Evolutionary conservation across 1,140 invertebrate species (phyloP), one percentile per base, ranked within the genome.

Genomic region (Trichonephila inaurata): DNA sequence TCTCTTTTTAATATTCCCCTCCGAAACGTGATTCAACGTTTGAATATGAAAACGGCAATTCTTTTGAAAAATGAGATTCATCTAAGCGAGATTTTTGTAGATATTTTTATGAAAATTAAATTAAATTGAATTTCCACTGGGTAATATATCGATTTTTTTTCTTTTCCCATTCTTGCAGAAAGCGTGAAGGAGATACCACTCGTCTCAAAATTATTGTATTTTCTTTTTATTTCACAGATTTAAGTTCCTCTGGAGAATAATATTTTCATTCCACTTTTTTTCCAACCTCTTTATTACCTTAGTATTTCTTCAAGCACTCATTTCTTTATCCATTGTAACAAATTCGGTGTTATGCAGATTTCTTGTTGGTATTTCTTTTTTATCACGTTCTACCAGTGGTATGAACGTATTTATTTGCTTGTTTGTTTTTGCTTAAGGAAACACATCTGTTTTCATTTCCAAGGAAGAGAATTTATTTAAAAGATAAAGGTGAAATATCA

Each of bases 11-110:
- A 69, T 8, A 69, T 28, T 69, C 66, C n/a, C 24, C n/a, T 14
- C 66, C 21, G 1, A 21, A 69, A 69, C 21, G 8, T 24, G 64
- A 66, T 69, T 69, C 66, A n/a, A 24, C 2, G 8, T 12, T 51
- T 28, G 24, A 69, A 28, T 28, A 69, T 24, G 24, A 69, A 66
- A 69, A 69, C 12, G 66, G 21, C 24, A 24, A 2, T 69, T 69
- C n/a, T 69, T 24, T 69, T 69, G 66, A 69, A 24, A 69, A 69
- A 69, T 69, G 66, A 69, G 21, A 69, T 69, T 69, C n/a, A 69
- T 12, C 66, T n/a, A 69, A 69, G 10, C 21, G 21, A 69, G 66
- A 28, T 69, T 69, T 69, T 69, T 69, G 66, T 69, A 28, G 66
- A 24, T 10, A 69, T 69, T 69, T 69, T 24, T 28, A 28, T n/a